Base-by-base conservation (phyloP, 1,140 invertebrate species). In the Achroia grisella region DNA sequence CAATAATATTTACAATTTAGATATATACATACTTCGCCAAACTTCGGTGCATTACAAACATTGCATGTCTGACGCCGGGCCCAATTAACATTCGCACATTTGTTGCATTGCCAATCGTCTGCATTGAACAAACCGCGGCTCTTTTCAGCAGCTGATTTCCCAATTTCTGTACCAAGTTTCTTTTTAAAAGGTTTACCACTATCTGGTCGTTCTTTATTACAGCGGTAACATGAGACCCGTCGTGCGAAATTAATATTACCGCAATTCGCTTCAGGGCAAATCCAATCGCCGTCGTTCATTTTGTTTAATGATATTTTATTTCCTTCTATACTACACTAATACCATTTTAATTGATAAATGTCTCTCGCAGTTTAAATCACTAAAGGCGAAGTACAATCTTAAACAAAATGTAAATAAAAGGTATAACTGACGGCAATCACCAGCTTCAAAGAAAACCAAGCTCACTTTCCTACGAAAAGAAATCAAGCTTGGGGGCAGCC, bases 51-150 rank as follows among this genome's bases (percentile, higher is more conserved):
- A 88, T 99, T 99, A 85, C 98, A 99, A 89, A 99, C 95, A 82
- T 99, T 99, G 81, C 98, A 99, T 39, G 95, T 96, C 63, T 94
- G 93, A 34, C 98, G 89, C 47, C 98, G 89, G 9, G 98, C 98
- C 98, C 98, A 99, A 79, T 99, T 99, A 1, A 99, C 98, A 86
- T 99, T 99, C 1, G 97, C 97, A 87, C 98, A 99, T 80, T 98
- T 98, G 82, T 94, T 97, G 80, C 98, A 99, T 73, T 98, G 96
- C 98, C 98, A 99, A 81, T 99, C 98, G 85, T 99, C 98, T 40
- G 98, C 98, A 87, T 95, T 96, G 74, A 95, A 98, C n/a, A 99
- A 88, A 10, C 98, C 98, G 63, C 97, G 92, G 59, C 97, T 98
- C 86, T 99, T 99, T 75, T 99, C 98, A 4, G 98, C 98, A 12